Evolutionary conservation across 2,888 invertebrate genomes (phyloP), one percentile per base, ranked within the genome.

Genomic region (Andrena bucephala): DNA sequence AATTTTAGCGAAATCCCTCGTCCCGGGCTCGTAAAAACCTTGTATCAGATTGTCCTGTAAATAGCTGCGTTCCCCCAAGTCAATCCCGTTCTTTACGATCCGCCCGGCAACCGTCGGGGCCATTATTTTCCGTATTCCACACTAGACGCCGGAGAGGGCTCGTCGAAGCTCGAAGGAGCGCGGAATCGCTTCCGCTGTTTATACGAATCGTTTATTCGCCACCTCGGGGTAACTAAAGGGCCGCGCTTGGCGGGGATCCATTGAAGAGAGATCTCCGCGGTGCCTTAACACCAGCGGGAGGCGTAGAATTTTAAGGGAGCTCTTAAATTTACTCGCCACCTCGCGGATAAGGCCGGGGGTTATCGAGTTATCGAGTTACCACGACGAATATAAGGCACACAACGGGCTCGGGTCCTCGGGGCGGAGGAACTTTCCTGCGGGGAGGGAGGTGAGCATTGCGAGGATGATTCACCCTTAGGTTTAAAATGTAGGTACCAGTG

Each of bases 331-430:
- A 81, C 70, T 81, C 80, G 85, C 66, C 83, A 66, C 60, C 79
- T 71, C 77, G 73, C 66, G 80, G 85, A 85, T 88, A 86, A 85
- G 81, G 83, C 87, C 84, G 86, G 77, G 69, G 76, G 82, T 89
- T 88, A 89, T 84, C 87, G 79, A 86, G 83, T 89, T 88, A 87
- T 86, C 85, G 82, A 78, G 81, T 87, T 89, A 78, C 62, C 72
- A 48, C 54, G 24, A n/a, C 82, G 63, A 83, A 82, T 77, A 72
- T 73, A 83, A 87, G 75, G 77, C 78, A 79, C 77, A 76, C 77
- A 76, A 69, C 72, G 42, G 33, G 63, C 27, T 16, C 42, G 13
- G 36, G 62, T 33, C 67, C 54, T 70, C 74, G 24, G 68, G 68
- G 60, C 27, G 67, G 36, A 72, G 50, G 52, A 76, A 74, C 68